Percentiles rank a stretch among this genome's conserved stretches.
Conservation (phyloP, 2,888 invertebrate species). For the Rhodophaea formosa region DNA sequence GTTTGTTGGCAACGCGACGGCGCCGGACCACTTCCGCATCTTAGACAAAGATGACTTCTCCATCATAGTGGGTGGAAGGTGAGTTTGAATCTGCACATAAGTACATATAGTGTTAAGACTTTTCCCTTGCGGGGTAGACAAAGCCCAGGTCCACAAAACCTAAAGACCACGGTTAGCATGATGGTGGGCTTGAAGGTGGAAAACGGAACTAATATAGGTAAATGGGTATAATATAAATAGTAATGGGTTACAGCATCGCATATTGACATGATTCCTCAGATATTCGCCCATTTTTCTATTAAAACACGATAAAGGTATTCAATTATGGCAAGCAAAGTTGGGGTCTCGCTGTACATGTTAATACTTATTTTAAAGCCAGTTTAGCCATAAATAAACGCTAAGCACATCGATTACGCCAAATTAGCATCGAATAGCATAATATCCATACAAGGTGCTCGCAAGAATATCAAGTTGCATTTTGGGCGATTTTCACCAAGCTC, state of each 20-base stretch:
- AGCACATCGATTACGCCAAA: constrained; percentile 31
- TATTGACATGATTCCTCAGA: too few relatives aligned
- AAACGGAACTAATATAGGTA: too few relatives aligned
- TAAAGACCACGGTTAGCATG: too few relatives aligned
- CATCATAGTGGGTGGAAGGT: constrained; percentile 95
- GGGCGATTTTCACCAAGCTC: constrained; percentile 30
- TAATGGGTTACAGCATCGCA: too few relatives aligned
- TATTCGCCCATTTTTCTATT: too few relatives aligned
- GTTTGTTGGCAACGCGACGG: constrained; percentile 89
- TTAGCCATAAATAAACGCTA: constrained; percentile 22
- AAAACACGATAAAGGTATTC: background rate
- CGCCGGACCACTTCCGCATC: constrained; percentile 93
- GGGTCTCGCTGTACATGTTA: constrained; percentile 8
- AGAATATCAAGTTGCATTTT: constrained; percentile 31
- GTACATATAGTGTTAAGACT: too few relatives aligned
- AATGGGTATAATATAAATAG: too few relatives aligned
- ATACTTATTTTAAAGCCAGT: constrained; percentile 22
- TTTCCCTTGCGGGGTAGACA: too few relatives aligned
- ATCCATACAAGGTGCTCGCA: constrained; percentile 29
- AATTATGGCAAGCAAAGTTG: background rate
- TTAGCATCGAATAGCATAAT: constrained; percentile 33
- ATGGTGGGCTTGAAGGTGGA: too few relatives aligned
- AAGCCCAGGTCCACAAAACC: too few relatives aligned
- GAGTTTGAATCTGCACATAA: constrained; percentile 42
- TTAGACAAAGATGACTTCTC: constrained; percentile 92